Base-by-base conservation (phyloP, 1,140 invertebrate species). In the Berghia stephanieae region DNA sequence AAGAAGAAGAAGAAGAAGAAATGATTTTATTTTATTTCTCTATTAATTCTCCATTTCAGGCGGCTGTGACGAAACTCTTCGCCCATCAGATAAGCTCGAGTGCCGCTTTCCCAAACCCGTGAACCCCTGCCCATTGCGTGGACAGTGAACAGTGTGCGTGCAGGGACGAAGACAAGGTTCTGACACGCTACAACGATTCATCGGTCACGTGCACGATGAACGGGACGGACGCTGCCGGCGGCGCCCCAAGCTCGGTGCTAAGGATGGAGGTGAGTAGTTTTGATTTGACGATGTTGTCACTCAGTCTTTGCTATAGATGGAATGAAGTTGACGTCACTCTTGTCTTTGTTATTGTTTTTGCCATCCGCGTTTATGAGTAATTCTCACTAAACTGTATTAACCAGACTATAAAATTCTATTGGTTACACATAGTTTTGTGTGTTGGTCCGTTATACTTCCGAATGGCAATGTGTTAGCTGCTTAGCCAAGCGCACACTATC, bases 41-140 rank as follows among this genome's bases (percentile, higher is more conserved):
- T 31, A 27, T n/a, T 5, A 52, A 8, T 57, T 42, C 40, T n/a
- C 60, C 1, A 1, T 31, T 42, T 31, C 27, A 66, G 44, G 57
- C 34, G 74, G 73, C 24, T 66, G 73, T 75, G 57, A 63, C 60
- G 57, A 75, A 38, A 75, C 5, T 6, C 21, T 24, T 21, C 60
- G 60, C 4, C 57, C 57, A 5, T 13, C 73, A 18, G 10, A 67
- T 21, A n/a, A 5, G n/a, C 13, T 66, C 42, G 13, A 16, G 3
- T 72, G 70, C 40, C 21, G 8, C 3, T 36, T 52, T 43, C 70
- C n/a, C 70, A 10, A 27, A 18, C 36, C 55, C 44, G n/a, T 4
- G 52, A 1, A 49, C 4, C 2, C 70, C 70, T 13, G 70, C 70
- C 13, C 10, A 6, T 4, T 72, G 70, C 42, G 42, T 18, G 2